A percentile compares a stretch with the other conserved stretches of the same genome.
Conservation (phyloP, 2,113 vertebrate genomes). For the Petrocephalus microphthalmus region DNA sequence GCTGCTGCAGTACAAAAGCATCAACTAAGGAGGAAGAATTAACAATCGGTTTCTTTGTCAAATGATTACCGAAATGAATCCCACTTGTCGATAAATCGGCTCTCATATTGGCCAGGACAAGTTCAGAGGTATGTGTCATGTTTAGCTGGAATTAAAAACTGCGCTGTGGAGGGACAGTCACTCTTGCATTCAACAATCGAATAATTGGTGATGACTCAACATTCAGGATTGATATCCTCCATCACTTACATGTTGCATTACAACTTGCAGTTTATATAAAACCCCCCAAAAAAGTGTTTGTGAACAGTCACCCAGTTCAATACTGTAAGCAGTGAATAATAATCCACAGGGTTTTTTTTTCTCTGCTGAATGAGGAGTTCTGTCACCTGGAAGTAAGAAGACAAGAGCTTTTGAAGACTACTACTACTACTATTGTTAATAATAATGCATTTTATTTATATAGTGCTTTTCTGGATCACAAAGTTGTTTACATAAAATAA, state of each 20-base stretch:
- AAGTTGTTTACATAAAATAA: too few relatives aligned
- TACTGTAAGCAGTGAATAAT: not conserved
- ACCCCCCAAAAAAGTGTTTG: not conserved
- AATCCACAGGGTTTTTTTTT: not conserved
- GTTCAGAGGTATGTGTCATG: not conserved
- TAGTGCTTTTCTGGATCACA: too few relatives aligned
- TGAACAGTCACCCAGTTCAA: not conserved
- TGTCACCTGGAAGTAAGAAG: not conserved
- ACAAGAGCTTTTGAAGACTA: not conserved
- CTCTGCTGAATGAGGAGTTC: not conserved
- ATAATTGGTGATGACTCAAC: too few relatives aligned
- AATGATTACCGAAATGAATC: not conserved
- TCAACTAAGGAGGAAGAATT: conserved; percentile 17
- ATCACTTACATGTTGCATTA: too few relatives aligned
- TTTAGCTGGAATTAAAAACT: not conserved
- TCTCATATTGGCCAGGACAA: not conserved
- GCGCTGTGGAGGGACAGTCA: not conserved
- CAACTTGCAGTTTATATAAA: not conserved
- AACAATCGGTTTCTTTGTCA: conserved; percentile 14
- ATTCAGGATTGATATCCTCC: too few relatives aligned
- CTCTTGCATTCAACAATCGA: too few relatives aligned
- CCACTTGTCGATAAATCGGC: not conserved
- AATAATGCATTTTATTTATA: too few relatives aligned
- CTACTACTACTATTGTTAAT: too few relatives aligned
- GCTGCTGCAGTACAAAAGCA: conserved; percentile 11